phyloP scores from a whole-genome alignment of 2,113 vertebrate genomes.

The Cephalopterus ornatus region DNA sequence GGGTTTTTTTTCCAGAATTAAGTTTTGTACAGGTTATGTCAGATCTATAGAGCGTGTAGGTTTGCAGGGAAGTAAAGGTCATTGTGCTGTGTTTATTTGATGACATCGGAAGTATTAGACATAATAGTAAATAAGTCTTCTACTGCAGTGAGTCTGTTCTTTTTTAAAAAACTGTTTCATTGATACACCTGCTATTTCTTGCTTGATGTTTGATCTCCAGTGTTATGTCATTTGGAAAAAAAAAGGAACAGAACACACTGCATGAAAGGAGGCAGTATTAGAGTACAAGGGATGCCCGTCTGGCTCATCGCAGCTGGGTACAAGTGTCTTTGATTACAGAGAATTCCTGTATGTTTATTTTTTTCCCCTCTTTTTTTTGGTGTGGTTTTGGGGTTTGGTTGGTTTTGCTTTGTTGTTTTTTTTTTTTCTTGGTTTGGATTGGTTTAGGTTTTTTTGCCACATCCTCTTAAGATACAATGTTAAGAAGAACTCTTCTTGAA shows the following conservation, averaged over 20 bases:
- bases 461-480: not conserved
- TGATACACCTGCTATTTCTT: not conserved
- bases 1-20: not conserved
- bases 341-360: not conserved
- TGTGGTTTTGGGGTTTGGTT: rapidly evolving
- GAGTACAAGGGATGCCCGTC: not conserved
- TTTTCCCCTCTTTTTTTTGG: not conserved
- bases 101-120: not conserved
- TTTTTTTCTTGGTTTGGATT: not conserved
- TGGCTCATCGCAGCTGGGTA: not conserved
- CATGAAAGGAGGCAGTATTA: not conserved
- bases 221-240: not conserved
- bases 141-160: not conserved
- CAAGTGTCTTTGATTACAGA: not conserved
- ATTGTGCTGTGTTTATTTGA: not conserved
- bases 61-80: not conserved
- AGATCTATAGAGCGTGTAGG: not conserved
- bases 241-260: not conserved
- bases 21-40: not conserved
- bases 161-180: not conserved
- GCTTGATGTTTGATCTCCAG: not conserved
- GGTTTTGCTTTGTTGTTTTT: not conserved
- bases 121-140: not conserved
- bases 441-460: not conserved
- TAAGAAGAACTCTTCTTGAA: not conserved